Evolutionary conservation across 2,113 vertebrate species (phyloP).

Genomic region (Eulacestoma nigropectus): DNA sequence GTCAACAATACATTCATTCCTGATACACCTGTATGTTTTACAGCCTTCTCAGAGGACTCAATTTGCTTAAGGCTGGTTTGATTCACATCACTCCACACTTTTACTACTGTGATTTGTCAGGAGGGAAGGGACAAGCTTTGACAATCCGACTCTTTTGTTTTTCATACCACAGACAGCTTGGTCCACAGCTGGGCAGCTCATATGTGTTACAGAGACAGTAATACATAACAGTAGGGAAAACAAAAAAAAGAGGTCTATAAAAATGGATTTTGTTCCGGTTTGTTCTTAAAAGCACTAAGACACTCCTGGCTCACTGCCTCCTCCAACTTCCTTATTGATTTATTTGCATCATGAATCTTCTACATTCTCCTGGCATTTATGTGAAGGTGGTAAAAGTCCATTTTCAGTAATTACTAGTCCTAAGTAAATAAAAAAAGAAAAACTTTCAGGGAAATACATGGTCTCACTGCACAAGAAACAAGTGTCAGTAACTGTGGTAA

Average conservation of each 20-base stretch:
- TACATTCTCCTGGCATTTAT: not conserved
- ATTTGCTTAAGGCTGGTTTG: not conserved
- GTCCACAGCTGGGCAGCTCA: not conserved
- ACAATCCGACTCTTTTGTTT: not conserved
- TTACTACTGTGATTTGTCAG: not conserved
- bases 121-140: not conserved
- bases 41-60: not conserved
- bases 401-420: not conserved
- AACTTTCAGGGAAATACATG: not conserved
- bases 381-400: not conserved
- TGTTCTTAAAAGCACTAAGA: not conserved
- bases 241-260: not conserved
- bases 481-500: not conserved
- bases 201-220: not conserved
- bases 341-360: not conserved
- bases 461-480: not conserved
- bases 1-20: not conserved
- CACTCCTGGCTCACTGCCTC: not conserved
- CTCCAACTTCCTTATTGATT: not conserved
- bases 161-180: not conserved
- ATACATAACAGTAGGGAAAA: not conserved
- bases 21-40: not conserved
- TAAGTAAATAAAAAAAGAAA: conserved; percentile 9
- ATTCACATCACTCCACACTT: not conserved
- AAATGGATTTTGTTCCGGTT: not conserved